phyloP scores from a whole-genome alignment of 2,113 vertebrate species.

The Ellobius talpinus region DNA sequence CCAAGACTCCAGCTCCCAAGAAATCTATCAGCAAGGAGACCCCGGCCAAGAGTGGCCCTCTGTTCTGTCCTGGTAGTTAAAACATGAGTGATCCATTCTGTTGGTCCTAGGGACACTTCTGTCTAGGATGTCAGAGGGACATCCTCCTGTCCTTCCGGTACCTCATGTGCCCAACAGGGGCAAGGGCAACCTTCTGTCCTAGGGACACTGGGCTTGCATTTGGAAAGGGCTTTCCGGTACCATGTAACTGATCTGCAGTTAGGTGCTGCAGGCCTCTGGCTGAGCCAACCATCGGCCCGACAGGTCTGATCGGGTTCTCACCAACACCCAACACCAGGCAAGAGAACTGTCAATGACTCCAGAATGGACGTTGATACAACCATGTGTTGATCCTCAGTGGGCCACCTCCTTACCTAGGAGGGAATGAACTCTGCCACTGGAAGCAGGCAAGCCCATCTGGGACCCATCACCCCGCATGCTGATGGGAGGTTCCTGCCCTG shows the following conservation, averaged over 20 bases:
- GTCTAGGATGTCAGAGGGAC: not conserved
- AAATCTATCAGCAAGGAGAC: not conserved
- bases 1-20: not conserved
- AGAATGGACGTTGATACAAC: not conserved
- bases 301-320: not conserved
- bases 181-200: not conserved
- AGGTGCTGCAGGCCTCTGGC: not conserved
- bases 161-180: rapidly evolving
- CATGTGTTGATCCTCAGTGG: not conserved
- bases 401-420: not conserved
- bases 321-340: not conserved
- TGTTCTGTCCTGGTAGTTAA: not conserved
- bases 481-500: not conserved
- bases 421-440: not conserved
- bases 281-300: not conserved
- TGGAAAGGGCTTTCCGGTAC: not conserved
- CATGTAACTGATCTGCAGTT: rapidly evolving
- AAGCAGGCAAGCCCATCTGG: not conserved
- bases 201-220: not conserved
- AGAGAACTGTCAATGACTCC: not conserved
- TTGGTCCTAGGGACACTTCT: not conserved
- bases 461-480: not conserved
- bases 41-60: not conserved
- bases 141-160: not conserved
- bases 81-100: not conserved